Evolutionary conservation across 2,113 vertebrate species (phyloP).

Genomic region (Genyomyrus donnyi): DNA sequence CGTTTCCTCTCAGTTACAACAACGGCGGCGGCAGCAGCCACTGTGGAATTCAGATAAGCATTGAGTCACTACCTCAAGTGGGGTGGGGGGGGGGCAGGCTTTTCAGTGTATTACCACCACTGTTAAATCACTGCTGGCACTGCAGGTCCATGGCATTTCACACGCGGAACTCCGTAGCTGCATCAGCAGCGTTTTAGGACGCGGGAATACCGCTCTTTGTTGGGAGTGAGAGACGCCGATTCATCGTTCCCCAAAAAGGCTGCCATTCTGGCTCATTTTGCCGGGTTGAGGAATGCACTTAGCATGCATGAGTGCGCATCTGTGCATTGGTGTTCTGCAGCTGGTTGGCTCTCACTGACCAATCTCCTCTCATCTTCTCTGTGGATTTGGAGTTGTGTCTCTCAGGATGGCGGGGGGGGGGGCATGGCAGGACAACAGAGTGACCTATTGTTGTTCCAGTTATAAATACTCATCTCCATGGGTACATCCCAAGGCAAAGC

Average conservation of each 20-base stretch:
- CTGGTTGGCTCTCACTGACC: background rate
- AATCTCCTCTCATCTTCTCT: background rate
- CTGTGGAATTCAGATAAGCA: slow-evolving; percentile 16
- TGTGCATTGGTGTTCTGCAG: background rate
- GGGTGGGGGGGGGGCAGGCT: background rate
- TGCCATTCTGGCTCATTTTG: background rate
- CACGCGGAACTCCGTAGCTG: background rate
- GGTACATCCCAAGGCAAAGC: background rate
- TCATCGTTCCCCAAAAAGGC: background rate
- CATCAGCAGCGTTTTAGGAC: background rate
- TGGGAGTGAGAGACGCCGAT: background rate
- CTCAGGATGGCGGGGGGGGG: background rate
- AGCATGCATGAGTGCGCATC: background rate
- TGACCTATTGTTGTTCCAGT: background rate
- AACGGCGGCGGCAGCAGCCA: background rate
- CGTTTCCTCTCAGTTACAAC: background rate
- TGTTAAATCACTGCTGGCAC: background rate
- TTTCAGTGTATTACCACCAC: background rate
- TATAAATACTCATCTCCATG: background rate
- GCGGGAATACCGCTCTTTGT: background rate
- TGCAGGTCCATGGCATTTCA: background rate
- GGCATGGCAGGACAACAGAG: background rate
- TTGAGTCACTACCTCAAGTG: background rate
- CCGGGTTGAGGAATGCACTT: background rate
- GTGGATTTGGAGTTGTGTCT: background rate